phyloP scores from a whole-genome alignment of 2,113 vertebrate species.

The Gobiocypris rarus region DNA sequence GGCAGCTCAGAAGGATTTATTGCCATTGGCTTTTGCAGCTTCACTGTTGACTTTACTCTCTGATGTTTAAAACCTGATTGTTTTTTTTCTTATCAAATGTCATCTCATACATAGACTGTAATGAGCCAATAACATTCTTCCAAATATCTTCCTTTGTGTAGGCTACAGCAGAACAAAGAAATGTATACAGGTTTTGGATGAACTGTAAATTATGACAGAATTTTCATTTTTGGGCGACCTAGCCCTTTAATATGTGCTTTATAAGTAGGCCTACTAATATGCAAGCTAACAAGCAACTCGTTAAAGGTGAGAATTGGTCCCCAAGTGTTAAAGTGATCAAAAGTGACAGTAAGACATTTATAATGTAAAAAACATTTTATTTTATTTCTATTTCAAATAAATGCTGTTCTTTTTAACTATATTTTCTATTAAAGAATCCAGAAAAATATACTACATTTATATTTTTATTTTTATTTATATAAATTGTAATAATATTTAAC shows the following conservation, averaged over 20 bases:
- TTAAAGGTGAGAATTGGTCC: too few species aligned
- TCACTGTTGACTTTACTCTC: not conserved
- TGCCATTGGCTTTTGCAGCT: not conserved
- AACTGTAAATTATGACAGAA: too few species aligned
- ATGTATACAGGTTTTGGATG: too few species aligned
- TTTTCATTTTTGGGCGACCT: too few species aligned
- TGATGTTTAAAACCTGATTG: not conserved
- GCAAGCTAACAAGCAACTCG: too few species aligned
- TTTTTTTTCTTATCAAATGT: not conserved
- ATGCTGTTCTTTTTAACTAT: not conserved
- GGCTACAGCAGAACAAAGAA: too few species aligned
- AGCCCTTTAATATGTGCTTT: too few species aligned
- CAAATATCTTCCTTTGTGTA: too few species aligned
- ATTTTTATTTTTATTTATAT: too few species aligned
- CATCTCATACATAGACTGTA: not conserved
- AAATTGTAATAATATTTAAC: too few species aligned
- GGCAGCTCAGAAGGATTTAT: constrained; percentile 10
- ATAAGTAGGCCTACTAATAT: too few species aligned
- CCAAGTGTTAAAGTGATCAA: not conserved
- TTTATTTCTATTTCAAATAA: not conserved
- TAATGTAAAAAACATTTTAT: not conserved
- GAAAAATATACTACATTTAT: too few species aligned
- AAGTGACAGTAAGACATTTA: not conserved
- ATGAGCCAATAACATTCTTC: not conserved
- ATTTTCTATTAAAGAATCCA: not conserved